Base-by-base conservation (phyloP, 1,140 invertebrate genomes). In the Teleogryllus occipitalis region DNA sequence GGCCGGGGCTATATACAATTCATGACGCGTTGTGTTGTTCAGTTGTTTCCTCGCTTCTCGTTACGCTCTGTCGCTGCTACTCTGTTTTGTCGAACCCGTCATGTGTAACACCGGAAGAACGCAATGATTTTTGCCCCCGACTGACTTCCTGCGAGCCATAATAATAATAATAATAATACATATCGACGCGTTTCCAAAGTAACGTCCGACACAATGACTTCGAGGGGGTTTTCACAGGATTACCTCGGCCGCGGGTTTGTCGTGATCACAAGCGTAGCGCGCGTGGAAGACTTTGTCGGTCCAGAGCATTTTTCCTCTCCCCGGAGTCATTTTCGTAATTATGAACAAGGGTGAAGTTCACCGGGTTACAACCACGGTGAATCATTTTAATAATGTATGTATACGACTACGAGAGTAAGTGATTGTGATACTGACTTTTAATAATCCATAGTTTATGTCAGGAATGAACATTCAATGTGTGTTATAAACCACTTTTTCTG, bases 71-170 rank as follows among this genome's bases (percentile, higher is more conserved):
- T 79, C 78, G 78, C 78, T 79, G 78, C 73, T 79, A 79, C 78
- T 74, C 78, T 79, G 78, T 79, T 79, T 79, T 79, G 73, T 72
- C 74, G 78, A 75, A 75, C 49, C 78, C 78, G 73, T 79, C 78
- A 79, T 79, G 78, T 79, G 78, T 79, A 79, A 79, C 78, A 75
- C 78, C 78, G 78, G 78, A 79, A 79, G 78, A 79, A 79, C 78
- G 78, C 78, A 79, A 79, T 79, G 78, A 79, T 79, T 79, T 79
- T 79, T 75, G 74, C 78, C 72, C 78, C 78, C 74, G 73, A 73
- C 78, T 79, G 73, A 79, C 74, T 79, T 79, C 78, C 78, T 79
- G 78, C 54, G 54, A 65, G 54, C 54, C 54, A 65, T 65, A 65
- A 65, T 65, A 65, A 65, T 65, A 65, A 65, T 65, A 39, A 39